A percentile compares a stretch with the other conserved stretches of the same genome.
Conservation (phyloP, 2,113 vertebrate species). For the Amphilophus citrinellus region DNA sequence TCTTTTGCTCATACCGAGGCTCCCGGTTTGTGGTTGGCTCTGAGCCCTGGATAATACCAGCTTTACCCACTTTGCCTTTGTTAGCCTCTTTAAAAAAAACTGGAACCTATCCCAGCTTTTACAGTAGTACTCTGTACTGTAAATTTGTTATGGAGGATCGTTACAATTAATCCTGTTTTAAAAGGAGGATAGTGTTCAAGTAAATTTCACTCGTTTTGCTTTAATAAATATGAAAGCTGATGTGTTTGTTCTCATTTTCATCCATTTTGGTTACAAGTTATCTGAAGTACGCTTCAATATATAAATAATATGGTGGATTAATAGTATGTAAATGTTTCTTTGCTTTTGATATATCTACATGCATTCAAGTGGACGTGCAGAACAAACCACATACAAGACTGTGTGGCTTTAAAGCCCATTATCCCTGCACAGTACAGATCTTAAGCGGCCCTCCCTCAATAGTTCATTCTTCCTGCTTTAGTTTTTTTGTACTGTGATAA, state of each 20-base stretch:
- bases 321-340: too few species aligned
- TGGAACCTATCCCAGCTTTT: too few species aligned
- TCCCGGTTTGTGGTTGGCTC: background rate
- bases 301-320: too few species aligned
- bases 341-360: background rate
- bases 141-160: background rate
- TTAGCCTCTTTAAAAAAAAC: too few species aligned
- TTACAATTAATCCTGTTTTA: background rate
- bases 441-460: background rate
- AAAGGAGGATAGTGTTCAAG: background rate
- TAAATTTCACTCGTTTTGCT: background rate
- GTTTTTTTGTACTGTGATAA: constrained; percentile 5
- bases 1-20: background rate
- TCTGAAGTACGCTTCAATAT: background rate
- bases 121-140: background rate
- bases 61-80: too few species aligned
- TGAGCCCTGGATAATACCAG: too few species aligned
- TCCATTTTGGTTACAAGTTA: background rate
- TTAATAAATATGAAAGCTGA: background rate
- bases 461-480: background rate
- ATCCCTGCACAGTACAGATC: background rate
- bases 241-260: background rate
- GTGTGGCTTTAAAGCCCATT: constrained; percentile 2
- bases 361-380: background rate
- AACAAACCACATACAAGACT: constrained; percentile 8